Base-by-base conservation (phyloP, 2,113 vertebrate species). In the Dolichallabes microphthalmus region DNA sequence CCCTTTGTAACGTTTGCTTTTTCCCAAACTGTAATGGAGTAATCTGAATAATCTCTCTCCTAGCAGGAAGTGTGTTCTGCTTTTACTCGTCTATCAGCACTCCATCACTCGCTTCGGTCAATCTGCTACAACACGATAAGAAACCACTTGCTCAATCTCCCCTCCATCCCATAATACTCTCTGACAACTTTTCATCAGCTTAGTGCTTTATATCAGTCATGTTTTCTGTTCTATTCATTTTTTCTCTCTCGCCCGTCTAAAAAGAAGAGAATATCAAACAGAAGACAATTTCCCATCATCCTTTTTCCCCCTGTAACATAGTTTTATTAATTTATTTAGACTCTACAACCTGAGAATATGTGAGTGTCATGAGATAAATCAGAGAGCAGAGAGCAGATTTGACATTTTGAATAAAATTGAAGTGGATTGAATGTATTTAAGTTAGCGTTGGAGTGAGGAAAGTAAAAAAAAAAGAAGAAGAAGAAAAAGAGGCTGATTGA, bases 101-200 rank as follows among this genome's bases (percentile, higher is more conserved):
- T 85, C 60, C 79, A 86, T 85, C 86, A 85, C 84, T 80, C 63
- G 61, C 71, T 74, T 68, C 77, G 35, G 82, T 83, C 75, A 61
- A 85, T 75, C 85, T 90, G 89, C 83, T 57, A 71, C 82, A 17
- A 82, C 27, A 80, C 79, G 89, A 86, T 87, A 84, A 89, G 81
- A 80, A 78, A 79, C 74, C 84, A 78, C 85, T 81, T 85, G 55
- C 88, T 69, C 85, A 55, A 81, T 79, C 69, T 77, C 81, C 22
- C 35, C 79, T 76, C 50, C 73, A 35, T 86, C 66, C 85, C 39
- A 61, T 84, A 69, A 73, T 79, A 77, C 76, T 61, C 25, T 4
- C 83, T 74, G 81, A 80, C 83, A 83, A 76, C 75, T 73, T 87
- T 87, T 87, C 75, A 80, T 86, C 83, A 88, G 73, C 27, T 69